Conservation (phyloP, 2,888 invertebrate genomes). For the Pandemis corylana region DNA sequence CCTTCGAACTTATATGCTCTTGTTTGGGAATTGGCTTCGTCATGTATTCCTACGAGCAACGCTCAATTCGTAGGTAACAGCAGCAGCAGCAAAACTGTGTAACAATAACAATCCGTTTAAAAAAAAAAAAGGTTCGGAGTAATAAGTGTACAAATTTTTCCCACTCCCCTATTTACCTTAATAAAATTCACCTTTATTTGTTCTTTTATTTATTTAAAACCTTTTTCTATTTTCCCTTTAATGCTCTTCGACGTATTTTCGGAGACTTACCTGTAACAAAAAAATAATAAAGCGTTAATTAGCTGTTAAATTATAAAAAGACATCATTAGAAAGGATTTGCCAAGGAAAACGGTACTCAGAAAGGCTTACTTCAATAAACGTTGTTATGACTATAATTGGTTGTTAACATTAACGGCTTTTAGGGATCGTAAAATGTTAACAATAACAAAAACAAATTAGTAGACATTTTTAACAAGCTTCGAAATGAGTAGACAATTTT, state of each 20-base stretch:
- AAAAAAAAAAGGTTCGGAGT: no score
- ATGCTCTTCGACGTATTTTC: not conserved
- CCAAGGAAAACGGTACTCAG: slow-evolving; percentile 1
- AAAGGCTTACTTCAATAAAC: slow-evolving; percentile 16
- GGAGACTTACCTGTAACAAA: slow-evolving; percentile 47
- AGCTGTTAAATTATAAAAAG: slow-evolving; percentile 21
- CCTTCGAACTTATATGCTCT: no score
- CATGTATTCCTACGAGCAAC: no score
- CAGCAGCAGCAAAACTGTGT: no score
- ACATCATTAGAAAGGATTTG: slow-evolving; percentile 33
- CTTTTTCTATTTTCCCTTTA: not conserved
- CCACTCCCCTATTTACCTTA: not conserved
- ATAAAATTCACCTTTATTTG: not conserved
- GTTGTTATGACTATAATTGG: slow-evolving; percentile 10
- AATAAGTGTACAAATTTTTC: no score
- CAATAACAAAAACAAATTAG: not conserved
- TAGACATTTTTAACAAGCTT: not conserved
- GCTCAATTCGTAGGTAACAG: no score
- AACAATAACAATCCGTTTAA: no score
- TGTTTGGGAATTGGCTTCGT: no score
- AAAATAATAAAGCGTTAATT: slow-evolving; percentile 32
- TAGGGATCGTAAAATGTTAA: not conserved
- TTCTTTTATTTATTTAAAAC: not conserved
- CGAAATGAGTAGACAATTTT: no score
- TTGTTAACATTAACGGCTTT: not conserved